A percentile compares a stretch with the other conserved stretches of the same genome.
Evolutionary conservation across 2,797 vertebrate species (phyloP).

Genomic region (Holocentrus rufus): DNA sequence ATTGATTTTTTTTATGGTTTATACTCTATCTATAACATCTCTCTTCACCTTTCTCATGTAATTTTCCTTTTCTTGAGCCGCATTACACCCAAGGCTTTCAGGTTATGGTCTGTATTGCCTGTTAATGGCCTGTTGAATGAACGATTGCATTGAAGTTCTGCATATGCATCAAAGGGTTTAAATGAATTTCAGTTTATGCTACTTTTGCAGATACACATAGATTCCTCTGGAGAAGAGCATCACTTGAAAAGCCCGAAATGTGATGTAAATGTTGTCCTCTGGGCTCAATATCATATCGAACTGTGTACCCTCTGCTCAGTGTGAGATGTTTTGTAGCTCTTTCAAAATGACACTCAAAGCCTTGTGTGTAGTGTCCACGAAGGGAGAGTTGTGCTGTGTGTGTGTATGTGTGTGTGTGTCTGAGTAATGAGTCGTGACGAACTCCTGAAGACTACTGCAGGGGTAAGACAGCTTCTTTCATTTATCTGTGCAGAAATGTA

Average conservation of each 20-base stretch:
- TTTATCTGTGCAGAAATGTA: constrained; percentile 83
- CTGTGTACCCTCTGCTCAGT: neutral
- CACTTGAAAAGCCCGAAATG: neutral
- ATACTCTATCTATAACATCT: constrained; percentile 12
- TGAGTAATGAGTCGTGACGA: constrained; percentile 64
- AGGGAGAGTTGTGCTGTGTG: constrained; percentile 46
- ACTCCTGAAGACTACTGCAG: constrained; percentile 72
- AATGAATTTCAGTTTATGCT: neutral
- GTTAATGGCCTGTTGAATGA: neutral
- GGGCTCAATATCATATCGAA: neutral
- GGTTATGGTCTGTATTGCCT: neutral
- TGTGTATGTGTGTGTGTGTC: constrained; percentile 35
- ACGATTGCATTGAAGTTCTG: neutral
- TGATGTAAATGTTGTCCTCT: neutral
- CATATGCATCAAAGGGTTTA: neutral
- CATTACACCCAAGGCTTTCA: constrained; percentile 71
- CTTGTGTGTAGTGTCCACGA: constrained; percentile 73
- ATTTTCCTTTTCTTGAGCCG: constrained; percentile 41
- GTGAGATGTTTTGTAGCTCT: neutral
- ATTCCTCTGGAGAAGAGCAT: neutral
- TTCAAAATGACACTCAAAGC: constrained; percentile 50
- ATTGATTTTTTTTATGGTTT: neutral
- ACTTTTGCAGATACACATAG: neutral
- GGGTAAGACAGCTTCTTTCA: constrained; percentile 87
- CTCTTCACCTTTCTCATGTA: constrained; percentile 25